Conservation (phyloP, 2,113 vertebrate genomes). For the Sturnira hondurensis region DNA sequence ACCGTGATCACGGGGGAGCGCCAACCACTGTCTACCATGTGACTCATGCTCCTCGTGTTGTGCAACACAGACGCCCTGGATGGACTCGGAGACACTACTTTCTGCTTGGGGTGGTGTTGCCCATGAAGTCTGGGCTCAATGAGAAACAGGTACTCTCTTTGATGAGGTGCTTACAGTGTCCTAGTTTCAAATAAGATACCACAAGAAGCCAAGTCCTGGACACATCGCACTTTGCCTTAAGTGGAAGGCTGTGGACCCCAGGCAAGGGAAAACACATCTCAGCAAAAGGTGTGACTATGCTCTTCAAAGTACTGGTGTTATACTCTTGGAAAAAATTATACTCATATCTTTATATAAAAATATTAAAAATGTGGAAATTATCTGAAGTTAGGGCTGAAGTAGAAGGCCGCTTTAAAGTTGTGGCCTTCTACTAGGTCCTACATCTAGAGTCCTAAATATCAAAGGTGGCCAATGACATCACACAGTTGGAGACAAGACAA, state of each 20-base stretch:
- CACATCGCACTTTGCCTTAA: not conserved
- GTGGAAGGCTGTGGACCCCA: not conserved
- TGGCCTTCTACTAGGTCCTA: no score
- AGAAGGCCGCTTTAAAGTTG: not conserved
- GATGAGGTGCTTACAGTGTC: not conserved
- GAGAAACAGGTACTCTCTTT: not conserved
- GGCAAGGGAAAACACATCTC: not conserved
- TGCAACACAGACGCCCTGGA: not conserved
- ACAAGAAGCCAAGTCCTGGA: slow-evolving; percentile 29
- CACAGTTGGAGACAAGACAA: not conserved
- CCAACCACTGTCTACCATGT: not conserved
- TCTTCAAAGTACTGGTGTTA: slow-evolving; percentile 31
- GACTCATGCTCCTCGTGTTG: not conserved
- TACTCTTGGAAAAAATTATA: not conserved
- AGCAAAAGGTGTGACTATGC: not conserved
- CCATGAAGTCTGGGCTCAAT: not conserved
- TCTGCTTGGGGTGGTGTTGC: not conserved
- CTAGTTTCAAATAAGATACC: slow-evolving; percentile 28
- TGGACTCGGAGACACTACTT: not conserved
- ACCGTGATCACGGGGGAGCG: not conserved
- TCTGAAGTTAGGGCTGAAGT: not conserved
- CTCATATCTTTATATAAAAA: not conserved
- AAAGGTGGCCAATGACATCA: not conserved
- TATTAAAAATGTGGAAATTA: not conserved
- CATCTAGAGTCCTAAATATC: not conserved